phyloP scores from a whole-genome alignment of 2,797 vertebrate species.

The Sarcophilus harrisii region DNA sequence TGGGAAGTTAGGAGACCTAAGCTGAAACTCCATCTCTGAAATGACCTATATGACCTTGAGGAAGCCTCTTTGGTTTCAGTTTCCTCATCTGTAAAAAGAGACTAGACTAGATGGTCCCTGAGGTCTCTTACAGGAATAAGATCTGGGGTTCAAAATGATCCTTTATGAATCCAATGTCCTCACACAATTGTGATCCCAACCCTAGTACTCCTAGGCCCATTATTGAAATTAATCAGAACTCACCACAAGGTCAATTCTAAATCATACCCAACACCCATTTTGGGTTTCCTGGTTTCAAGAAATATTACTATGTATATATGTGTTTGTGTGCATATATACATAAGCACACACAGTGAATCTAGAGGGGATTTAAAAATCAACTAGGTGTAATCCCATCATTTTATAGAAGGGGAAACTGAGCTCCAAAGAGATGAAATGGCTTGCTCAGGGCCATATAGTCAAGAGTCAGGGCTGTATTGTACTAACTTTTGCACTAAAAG shows the following conservation, averaged over 20 bases:
- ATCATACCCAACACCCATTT: fast-evolving
- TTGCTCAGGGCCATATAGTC: not conserved
- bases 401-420: not conserved
- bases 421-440: not conserved
- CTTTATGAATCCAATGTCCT: not conserved
- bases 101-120: not conserved
- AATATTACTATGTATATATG: not conserved
- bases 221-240: not conserved
- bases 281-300: not conserved
- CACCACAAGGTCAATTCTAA: no score
- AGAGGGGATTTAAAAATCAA: not conserved
- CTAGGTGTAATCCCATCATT: not conserved
- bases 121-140: not conserved
- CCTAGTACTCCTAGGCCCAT: not conserved
- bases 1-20: not conserved
- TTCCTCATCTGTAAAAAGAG: not conserved
- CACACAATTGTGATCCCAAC: not conserved
- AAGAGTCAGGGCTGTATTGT: not conserved
- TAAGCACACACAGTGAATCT: not conserved
- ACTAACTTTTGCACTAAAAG: not conserved
- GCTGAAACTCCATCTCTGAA: not conserved
- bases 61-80: not conserved
- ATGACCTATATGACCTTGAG: not conserved
- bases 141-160: not conserved
- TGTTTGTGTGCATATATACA: not conserved